Percentiles rank a stretch among this genome's conserved stretches.
phyloP scores from a whole-genome alignment of 2,797 vertebrate species.

The Intellagama lesueurii region DNA sequence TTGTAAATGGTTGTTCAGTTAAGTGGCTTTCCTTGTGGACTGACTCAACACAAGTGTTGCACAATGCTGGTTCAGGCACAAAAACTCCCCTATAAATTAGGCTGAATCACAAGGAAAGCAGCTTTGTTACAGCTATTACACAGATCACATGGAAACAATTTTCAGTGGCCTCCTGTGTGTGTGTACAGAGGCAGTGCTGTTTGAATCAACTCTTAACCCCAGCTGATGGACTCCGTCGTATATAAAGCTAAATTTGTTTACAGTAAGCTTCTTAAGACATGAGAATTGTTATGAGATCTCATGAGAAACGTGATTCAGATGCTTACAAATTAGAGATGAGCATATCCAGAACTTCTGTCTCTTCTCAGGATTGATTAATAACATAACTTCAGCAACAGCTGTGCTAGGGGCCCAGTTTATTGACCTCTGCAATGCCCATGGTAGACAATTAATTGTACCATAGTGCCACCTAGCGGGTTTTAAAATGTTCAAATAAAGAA shows the following conservation, averaged over 20 bases:
- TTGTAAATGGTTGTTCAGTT: not conserved
- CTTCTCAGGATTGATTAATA: slow-evolving; percentile 30
- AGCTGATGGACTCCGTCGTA: not conserved
- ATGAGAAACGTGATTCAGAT: slow-evolving; percentile 14
- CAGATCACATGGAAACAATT: slow-evolving; percentile 25
- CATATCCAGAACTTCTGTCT: slow-evolving; percentile 20
- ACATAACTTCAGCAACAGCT: slow-evolving; percentile 19
- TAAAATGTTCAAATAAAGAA: not conserved
- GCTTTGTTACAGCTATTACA: not conserved
- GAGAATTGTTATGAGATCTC: not conserved
- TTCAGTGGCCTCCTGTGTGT: not conserved
- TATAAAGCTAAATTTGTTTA: slow-evolving; percentile 15
- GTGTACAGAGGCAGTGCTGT: not conserved
- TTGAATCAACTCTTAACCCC: not conserved
- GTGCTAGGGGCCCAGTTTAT: slow-evolving; percentile 10
- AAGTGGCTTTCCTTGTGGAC: not conserved
- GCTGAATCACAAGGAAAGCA: slow-evolving; percentile 11
- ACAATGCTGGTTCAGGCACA: not conserved
- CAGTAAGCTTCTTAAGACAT: not conserved
- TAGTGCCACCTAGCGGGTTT: slow-evolving; percentile 49
- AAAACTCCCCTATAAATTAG: not conserved
- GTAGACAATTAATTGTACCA: slow-evolving; percentile 12
- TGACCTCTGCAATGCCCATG: not conserved
- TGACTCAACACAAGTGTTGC: slow-evolving; percentile 2
- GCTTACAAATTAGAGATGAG: slow-evolving; percentile 7